Evolutionary conservation across 2,888 invertebrate species (phyloP).

Genomic region (Halocaridina rubra): DNA sequence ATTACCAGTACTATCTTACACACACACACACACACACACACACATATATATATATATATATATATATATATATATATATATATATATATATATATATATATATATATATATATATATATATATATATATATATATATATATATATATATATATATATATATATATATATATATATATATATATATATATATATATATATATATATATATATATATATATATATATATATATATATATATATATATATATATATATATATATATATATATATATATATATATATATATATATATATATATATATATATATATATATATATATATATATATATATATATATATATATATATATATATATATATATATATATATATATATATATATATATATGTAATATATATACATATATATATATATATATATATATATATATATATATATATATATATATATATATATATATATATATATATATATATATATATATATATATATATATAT

Average conservation of each 20-base stretch:
- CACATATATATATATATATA: too few species aligned
- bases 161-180: not conserved
- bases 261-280: constrained; percentile 24
- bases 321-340: not conserved
- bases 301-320: not conserved
- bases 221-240: not conserved
- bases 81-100: not conserved
- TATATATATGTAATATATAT: constrained; percentile 23
- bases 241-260: not conserved
- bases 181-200: not conserved
- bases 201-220: not conserved
- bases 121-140: not conserved
- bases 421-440: not conserved
- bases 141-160: not conserved
- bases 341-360: not conserved
- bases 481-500: not conserved
- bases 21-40: too few species aligned
- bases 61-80: too few species aligned
- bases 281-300: constrained; percentile 21
- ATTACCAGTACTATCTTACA: too few species aligned
- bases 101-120: not conserved
- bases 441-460: not conserved
- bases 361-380: constrained; percentile 1
- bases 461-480: not conserved
- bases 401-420: constrained; percentile 7